Base-by-base conservation (phyloP, 2,888 invertebrate species). In the Orthosia gothica region DNA sequence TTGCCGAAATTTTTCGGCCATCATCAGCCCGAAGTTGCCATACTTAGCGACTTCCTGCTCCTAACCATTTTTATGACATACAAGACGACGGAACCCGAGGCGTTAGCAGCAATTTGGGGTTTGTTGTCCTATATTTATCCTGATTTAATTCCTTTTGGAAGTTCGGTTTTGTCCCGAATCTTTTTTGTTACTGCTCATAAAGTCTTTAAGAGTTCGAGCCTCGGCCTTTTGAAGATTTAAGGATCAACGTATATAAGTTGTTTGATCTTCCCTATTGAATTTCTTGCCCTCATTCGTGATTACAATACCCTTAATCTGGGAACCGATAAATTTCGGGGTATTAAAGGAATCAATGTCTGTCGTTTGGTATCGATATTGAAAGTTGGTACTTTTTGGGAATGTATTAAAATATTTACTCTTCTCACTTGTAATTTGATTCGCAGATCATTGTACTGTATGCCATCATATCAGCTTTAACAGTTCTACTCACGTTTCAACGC, bases 41-140 rank as follows among this genome's bases (percentile, higher is more conserved):
- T 86, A 86, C 84, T 88, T 81, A 83, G 83, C 74, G 74, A 84
- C 79, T 79, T 88, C 86, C 83, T 73, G 72, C 63, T 68, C 66
- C 79, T 71, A 77, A 81, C 72, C 73, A 73, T 81, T 80, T 86
- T 86, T 83, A 86, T 76, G 87, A 68, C 71, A 59, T 69, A 77
- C 77, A 79, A 76, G 74, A 73, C 70, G 78, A 71, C 57, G 55
- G 63, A 55, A 58, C 63, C 68, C 77, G 72, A 55, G 68, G 70
- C 85, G 80, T 67, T 77, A 58, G 57, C 72, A 67, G 59, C 74
- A 59, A 67, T 82, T 79, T 70, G 69, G 71, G 81, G 70, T 81
- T 79, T 84, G 75, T 77, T 79, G 68, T 77, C 75, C 68, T 74
- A 73, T 78, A 77, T 82, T 79, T 79, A 79, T 74, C 70, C 72